A percentile compares a stretch with the other conserved stretches of the same genome.
Evolutionary conservation across 2,797 vertebrate species (phyloP).

Genomic region (Anas capensis): DNA sequence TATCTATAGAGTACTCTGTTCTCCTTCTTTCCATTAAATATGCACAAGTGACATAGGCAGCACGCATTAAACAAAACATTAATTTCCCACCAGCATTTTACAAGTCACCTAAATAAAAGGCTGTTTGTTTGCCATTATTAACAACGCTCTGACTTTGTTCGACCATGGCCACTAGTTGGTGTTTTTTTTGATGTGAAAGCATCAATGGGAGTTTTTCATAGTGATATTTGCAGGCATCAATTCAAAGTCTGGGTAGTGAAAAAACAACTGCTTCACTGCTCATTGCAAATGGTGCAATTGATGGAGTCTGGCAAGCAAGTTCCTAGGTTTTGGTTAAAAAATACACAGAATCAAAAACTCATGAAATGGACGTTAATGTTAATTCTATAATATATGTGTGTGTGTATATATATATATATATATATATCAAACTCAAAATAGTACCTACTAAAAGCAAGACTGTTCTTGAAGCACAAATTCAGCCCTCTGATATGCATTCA

Average conservation of each 20-base stretch:
- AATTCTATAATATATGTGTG: neutral
- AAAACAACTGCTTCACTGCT: neutral
- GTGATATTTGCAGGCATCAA: neutral
- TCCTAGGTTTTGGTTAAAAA: neutral
- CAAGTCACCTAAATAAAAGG: neutral
- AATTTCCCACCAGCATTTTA: neutral
- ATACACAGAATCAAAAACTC: neutral
- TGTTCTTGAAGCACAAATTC: neutral
- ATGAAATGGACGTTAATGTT: neutral
- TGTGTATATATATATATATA: neutral
- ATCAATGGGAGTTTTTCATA: neutral
- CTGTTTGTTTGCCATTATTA: neutral
- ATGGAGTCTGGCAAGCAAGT: neutral
- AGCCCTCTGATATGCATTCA: neutral
- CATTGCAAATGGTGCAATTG: neutral
- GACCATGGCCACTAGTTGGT: neutral
- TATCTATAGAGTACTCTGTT: neutral
- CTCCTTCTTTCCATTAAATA: neutral
- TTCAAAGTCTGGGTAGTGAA: neutral
- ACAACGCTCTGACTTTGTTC: neutral
- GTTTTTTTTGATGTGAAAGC: neutral
- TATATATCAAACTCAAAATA: neutral
- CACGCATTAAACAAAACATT: neutral
- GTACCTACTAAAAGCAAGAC: neutral
- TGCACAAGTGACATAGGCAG: neutral